Evolutionary conservation across 2,888 invertebrate genomes (phyloP), one percentile per base, ranked within the genome.

Genomic region (Spialia ferax): DNA sequence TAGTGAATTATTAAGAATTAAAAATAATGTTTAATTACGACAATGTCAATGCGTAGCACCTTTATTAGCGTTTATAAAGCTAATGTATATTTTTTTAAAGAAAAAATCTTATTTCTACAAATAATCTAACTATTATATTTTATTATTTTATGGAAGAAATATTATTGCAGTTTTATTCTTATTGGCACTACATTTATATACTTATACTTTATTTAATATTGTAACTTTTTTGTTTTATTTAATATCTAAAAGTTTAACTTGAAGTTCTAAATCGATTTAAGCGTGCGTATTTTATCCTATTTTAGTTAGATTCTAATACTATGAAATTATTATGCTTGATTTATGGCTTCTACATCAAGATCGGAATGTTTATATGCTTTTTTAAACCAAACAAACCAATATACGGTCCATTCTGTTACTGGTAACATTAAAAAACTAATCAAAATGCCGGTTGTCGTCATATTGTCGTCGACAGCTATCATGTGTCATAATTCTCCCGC

Each of bases 11-110:
- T n/a, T 23, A 13, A 52, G 7, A 52, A 23, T 48, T 11, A 23
- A 23, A 11, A 52, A 23, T 23, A 1, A 50, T 10, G 10, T 23
- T 20, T 20, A 48, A 8, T 61, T 20, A 55, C 26, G 32, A 63
- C 20, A 63, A 57, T 67, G 72, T 76, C 59, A 81, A 73, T 72
- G 78, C 81, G 69, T 83, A 84, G 85, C 83, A 77, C 83, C 81
- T 73, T 73, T 71, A 70, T 70, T 74, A 79, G 74, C 73, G 69
- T 52, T 35, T 23, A 26, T 50, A 50, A 52, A 64, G 48, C 32
- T 57, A 35, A n/a, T 45, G 29, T n/a, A 20, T 18, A 10, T 23
- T 42, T 57, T 56, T 57, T 64, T 48, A 55, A 74, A 42, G 70
- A 73, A 75, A 38, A 77, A 77, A 57, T 54, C 74, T 78, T 77